Conservation (phyloP, 2,888 invertebrate genomes). For the Chironomus riparius region DNA sequence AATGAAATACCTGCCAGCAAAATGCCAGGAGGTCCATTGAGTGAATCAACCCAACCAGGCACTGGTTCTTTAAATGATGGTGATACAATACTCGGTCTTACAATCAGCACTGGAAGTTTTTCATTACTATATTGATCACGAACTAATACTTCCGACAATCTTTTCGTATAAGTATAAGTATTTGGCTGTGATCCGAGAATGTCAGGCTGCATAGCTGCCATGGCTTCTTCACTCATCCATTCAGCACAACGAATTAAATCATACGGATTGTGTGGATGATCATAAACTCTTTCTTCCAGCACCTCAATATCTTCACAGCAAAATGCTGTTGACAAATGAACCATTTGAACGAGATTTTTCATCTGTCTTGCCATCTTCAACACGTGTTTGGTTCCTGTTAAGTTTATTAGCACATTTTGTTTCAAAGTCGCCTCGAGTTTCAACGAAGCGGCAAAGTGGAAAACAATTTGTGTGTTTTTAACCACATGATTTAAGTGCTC, state of each 20-base stretch:
- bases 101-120: constrained; percentile 12
- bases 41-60: constrained; percentile 57
- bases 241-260: constrained; percentile 60
- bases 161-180: constrained; percentile 22
- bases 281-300: constrained; percentile 72
- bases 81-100: constrained; percentile 31
- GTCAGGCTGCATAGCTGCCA: constrained; percentile 57
- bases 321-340: constrained; percentile 95
- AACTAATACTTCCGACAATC: constrained; percentile 16
- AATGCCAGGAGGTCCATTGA: constrained; percentile 52
- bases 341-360: constrained; percentile 63
- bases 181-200: constrained; percentile 48
- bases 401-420: constrained; percentile 85
- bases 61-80: constrained; percentile 43
- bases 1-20: no score
- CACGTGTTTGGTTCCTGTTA: constrained; percentile 71
- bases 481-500: constrained; percentile 51
- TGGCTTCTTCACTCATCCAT: constrained; percentile 60
- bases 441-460: constrained; percentile 91
- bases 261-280: constrained; percentile 60
- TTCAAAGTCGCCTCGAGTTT: constrained; percentile 81
- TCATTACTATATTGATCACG: not conserved
- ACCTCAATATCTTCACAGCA: constrained; percentile 85
- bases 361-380: constrained; percentile 69
- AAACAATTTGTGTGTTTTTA: constrained; percentile 67